These are phyloP conservation scores for Pseudochirops cupreus DNA, from an alignment of 2,797 vertebrate genomes.

Conservation along the genomic window DNA sequence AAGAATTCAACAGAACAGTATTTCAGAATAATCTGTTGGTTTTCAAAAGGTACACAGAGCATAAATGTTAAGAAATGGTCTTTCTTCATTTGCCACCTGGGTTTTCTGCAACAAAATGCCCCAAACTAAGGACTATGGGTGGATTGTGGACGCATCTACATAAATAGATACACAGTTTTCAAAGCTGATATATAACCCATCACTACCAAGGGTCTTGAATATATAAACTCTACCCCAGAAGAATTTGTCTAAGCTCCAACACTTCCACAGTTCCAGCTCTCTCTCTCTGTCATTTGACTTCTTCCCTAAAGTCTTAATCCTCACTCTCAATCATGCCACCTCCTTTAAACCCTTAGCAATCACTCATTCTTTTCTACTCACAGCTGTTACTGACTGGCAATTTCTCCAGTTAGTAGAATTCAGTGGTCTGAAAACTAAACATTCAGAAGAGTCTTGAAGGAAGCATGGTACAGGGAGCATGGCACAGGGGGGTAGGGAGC, in stretches of 20 bases:
- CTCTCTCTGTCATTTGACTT: background rate
- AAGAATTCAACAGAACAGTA: background rate
- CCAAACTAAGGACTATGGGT: background rate
- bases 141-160: background rate
- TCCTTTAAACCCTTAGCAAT: background rate
- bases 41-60: background rate
- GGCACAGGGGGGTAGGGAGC: too few relatives aligned
- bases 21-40: background rate
- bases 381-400: background rate
- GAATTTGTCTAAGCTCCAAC: background rate
- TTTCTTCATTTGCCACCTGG: background rate
- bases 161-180: background rate
- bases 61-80: background rate
- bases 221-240: background rate
- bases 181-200: background rate
- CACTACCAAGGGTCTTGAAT: background rate
- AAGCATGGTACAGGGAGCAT: background rate
- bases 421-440: background rate
- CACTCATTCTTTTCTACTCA: background rate
- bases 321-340: background rate
- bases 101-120: background rate
- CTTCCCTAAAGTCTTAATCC: background rate
- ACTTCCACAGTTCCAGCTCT: background rate
- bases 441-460: background rate
- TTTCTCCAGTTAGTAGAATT: background rate